Evolutionary conservation across 2,113 vertebrate species (phyloP).

Genomic region (Etia nguti): DNA sequence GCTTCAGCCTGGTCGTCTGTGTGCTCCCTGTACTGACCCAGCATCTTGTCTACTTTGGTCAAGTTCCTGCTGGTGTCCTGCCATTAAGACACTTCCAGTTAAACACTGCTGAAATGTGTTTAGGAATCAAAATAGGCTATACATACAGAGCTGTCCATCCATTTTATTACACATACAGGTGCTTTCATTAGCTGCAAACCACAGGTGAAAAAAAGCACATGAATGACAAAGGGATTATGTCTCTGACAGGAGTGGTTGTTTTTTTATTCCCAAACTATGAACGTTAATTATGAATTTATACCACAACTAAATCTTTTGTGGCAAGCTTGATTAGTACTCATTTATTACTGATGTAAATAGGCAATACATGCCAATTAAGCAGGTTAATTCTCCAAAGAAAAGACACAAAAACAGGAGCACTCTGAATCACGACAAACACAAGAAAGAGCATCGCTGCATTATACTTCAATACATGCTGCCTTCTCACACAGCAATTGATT

Average conservation of each 20-base stretch:
- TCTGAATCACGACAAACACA: neutral
- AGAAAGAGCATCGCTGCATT: neutral
- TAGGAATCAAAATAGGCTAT: neutral
- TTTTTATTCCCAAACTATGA: neutral
- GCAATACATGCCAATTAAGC: rapidly evolving
- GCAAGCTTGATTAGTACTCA: neutral
- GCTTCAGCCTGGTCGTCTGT: slow-evolving; percentile 82
- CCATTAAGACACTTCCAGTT: neutral
- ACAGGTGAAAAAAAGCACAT: neutral
- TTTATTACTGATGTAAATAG: neutral
- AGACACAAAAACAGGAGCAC: neutral
- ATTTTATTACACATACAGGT: neutral
- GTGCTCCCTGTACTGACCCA: slow-evolving; percentile 86
- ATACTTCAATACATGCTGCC: neutral
- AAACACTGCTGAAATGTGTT: neutral
- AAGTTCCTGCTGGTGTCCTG: slow-evolving; percentile 91
- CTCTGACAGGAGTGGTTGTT: neutral
- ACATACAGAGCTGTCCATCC: neutral
- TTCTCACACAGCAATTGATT: neutral
- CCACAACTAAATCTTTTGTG: neutral
- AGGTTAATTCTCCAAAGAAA: neutral
- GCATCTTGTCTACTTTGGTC: slow-evolving; percentile 85
- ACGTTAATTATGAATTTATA: neutral
- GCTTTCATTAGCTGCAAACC: neutral
- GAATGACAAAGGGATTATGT: neutral